phyloP scores from a whole-genome alignment of 2,113 vertebrate species.

The Chelonoidis abingdonii region DNA sequence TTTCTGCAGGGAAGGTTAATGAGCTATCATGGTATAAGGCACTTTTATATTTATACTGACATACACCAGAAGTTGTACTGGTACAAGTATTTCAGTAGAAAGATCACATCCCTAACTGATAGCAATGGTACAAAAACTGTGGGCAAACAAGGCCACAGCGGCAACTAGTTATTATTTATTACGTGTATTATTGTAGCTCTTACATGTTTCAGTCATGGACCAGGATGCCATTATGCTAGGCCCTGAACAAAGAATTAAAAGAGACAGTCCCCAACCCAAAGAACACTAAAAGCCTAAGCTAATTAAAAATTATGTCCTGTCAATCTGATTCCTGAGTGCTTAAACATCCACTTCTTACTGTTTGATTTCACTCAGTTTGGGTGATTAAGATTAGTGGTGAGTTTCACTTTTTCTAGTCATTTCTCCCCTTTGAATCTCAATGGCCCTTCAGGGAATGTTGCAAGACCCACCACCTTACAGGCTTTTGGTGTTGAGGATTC shows the following conservation, averaged over 20 bases:
- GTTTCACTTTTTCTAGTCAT: neutral
- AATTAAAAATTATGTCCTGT: neutral
- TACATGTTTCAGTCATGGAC: neutral
- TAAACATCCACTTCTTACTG: neutral
- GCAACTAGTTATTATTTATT: neutral
- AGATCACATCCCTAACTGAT: neutral
- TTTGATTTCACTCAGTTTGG: neutral
- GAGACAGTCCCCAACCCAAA: too few relatives aligned
- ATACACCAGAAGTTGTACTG: neutral
- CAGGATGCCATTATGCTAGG: neutral
- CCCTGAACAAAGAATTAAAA: neutral
- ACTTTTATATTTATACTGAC: neutral
- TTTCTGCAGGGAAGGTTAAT: neutral
- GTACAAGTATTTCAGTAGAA: neutral
- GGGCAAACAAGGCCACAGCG: neutral
- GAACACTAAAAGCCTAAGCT: neutral
- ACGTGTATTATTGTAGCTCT: neutral
- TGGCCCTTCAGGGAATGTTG: neutral
- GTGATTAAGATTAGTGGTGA: neutral
- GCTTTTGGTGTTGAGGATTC: neutral
- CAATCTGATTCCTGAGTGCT: neutral
- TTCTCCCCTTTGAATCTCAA: neutral
- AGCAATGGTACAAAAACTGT: neutral
- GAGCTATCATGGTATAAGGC: neutral
- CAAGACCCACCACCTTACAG: neutral